Conservation (phyloP, 2,888 invertebrate species). For the Trissolcus brochymenae region DNA sequence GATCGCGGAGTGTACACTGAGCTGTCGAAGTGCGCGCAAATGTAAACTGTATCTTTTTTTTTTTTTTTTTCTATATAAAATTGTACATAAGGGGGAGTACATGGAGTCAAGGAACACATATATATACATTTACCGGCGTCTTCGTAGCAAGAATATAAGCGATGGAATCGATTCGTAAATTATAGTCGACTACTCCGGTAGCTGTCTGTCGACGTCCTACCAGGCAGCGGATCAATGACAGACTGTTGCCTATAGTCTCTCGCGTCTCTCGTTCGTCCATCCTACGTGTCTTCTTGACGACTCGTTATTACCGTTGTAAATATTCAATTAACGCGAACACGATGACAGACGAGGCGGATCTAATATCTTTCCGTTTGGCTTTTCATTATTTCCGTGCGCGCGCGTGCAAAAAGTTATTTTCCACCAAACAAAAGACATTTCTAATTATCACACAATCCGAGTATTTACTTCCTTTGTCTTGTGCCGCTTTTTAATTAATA, state of each 20-base stretch:
- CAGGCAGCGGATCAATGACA: slow-evolving; percentile 58
- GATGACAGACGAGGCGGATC: slow-evolving; percentile 41
- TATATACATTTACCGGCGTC: slow-evolving; percentile 39
- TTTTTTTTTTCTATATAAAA: slow-evolving; percentile 20
- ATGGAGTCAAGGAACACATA: slow-evolving; percentile 34
- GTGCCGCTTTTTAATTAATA: slow-evolving; percentile 51
- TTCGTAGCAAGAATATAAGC: slow-evolving; percentile 56
- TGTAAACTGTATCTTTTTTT: slow-evolving; percentile 22
- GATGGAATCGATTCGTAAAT: slow-evolving; percentile 59
- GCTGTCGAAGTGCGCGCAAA: slow-evolving; percentile 1
- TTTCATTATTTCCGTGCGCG: slow-evolving; percentile 42
- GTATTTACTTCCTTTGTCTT: slow-evolving; percentile 46
- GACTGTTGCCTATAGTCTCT: slow-evolving; percentile 59
- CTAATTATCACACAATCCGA: slow-evolving; percentile 53
- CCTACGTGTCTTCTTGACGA: slow-evolving; percentile 57
- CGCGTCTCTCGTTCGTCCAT: slow-evolving; percentile 47
- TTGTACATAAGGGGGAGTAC: slow-evolving; percentile 22
- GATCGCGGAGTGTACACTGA: background rate
- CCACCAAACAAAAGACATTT: slow-evolving; percentile 50
- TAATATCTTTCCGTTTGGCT: slow-evolving; percentile 38
- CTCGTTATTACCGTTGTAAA: slow-evolving; percentile 57
- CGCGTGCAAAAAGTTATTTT: slow-evolving; percentile 43
- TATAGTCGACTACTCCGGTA: slow-evolving; percentile 59
- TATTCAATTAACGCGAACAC: slow-evolving; percentile 54
- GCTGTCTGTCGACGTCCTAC: slow-evolving; percentile 60